Conservation (phyloP, 2,797 vertebrate genomes). For the Chrysocyon brachyurus region DNA sequence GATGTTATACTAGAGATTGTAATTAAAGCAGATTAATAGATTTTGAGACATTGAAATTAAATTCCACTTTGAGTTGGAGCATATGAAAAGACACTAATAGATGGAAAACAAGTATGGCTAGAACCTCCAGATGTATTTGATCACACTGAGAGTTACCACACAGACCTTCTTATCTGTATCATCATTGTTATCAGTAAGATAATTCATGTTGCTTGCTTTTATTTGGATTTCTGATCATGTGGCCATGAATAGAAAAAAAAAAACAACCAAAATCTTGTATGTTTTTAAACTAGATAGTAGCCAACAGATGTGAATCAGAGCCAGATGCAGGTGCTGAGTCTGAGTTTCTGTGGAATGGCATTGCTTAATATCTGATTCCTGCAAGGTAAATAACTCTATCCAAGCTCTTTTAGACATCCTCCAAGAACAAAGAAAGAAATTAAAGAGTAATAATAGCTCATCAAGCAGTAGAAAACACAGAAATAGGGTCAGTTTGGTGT, state of each 20-base stretch:
- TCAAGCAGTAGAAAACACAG: not conserved
- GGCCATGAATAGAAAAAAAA: not conserved
- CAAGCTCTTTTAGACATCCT: not conserved
- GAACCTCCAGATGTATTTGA: not conserved
- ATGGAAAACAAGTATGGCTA: not conserved
- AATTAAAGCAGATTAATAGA: not conserved
- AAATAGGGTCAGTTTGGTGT: not conserved
- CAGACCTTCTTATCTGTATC: not conserved
- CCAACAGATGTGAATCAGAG: not conserved
- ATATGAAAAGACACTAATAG: not conserved
- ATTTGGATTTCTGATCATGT: conserved; percentile 37
- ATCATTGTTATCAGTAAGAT: not conserved
- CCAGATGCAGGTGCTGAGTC: not conserved
- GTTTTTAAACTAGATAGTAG: not conserved
- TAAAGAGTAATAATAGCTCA: not conserved
- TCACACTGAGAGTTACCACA: not conserved
- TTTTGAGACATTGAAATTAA: conserved; percentile 23
- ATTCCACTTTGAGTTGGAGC: not conserved
- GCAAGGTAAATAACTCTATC: not conserved
- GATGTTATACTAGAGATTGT: not conserved
- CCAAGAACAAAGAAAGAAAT: not conserved
- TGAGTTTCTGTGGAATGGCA: not conserved
- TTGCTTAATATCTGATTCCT: not conserved
- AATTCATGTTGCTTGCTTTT: not conserved
- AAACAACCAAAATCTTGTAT: not conserved